A percentile compares a stretch with the other conserved stretches of the same genome.
phyloP scores from a whole-genome alignment of 1,140 invertebrate species.

The Propsilocerus akamusi region DNA sequence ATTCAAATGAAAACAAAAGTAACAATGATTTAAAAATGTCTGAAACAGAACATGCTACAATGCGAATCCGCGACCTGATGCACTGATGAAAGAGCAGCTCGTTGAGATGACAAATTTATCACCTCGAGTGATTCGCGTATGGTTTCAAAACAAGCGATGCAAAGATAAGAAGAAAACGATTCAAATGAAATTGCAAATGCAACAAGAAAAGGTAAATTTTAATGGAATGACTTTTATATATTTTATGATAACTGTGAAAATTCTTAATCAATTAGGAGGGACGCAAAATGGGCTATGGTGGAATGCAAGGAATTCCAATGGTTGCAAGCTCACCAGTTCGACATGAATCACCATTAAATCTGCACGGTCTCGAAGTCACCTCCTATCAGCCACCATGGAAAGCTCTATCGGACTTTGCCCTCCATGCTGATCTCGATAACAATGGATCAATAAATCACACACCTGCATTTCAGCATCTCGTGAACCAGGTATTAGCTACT shows the following conservation, averaged over 20 bases:
- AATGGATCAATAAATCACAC: conserved; percentile 49
- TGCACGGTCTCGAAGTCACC: conserved; percentile 78
- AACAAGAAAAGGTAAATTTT: conserved; percentile 79
- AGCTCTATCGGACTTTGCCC: conserved; percentile 83
- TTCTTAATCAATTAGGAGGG: conserved; percentile 51
- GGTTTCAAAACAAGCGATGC: conserved; percentile 99
- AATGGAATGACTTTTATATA: not conserved
- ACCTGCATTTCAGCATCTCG: conserved; percentile 88
- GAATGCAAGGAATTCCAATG: conserved; percentile 91
- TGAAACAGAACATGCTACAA: conserved; percentile 65
- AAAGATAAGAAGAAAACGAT: conserved; percentile 98
- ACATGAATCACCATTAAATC: conserved; percentile 73
- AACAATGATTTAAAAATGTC: not conserved
- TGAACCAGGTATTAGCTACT: conserved; percentile 63
- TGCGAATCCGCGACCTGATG: conserved; percentile 93
- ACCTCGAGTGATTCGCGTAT: conserved; percentile 89
- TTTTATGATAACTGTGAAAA: not conserved
- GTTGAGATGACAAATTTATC: conserved; percentile 96
- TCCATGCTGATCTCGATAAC: conserved; percentile 75
- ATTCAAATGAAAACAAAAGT: not conserved
- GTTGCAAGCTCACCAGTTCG: conserved; percentile 88
- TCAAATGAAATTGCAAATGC: conserved; percentile 92
- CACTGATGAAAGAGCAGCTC: conserved; percentile 97
- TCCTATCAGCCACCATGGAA: conserved; percentile 97
- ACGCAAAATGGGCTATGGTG: conserved; percentile 73